A percentile compares a stretch with the other conserved stretches of the same genome.
Conservation (phyloP, 1,140 invertebrate species). For the Drosophila sechellia region DNA sequence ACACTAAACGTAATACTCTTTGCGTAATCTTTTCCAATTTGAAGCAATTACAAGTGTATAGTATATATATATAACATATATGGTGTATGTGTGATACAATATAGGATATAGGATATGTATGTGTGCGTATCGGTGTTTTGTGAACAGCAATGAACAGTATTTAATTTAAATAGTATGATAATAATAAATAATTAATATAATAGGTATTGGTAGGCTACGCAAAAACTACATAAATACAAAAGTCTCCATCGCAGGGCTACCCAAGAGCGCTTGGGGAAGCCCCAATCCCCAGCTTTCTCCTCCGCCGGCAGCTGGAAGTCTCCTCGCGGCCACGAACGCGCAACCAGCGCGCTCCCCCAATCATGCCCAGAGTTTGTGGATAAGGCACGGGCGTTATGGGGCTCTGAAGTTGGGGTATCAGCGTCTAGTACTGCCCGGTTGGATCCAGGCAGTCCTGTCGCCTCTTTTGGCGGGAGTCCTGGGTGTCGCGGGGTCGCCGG, state of each 20-base stretch:
- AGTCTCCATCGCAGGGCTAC: conserved; percentile 25
- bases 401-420: not conserved
- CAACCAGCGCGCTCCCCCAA: conserved; percentile 79
- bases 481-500: conserved; percentile 62
- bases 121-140: conserved; percentile 38
- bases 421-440: conserved; percentile 77
- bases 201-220: conserved; percentile 52
- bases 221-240: conserved; percentile 75
- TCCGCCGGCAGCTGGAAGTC: conserved; percentile 83
- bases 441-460: conserved; percentile 66
- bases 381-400: conserved; percentile 72
- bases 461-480: conserved; percentile 69
- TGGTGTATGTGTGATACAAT: conserved; percentile 36
- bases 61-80: conserved; percentile 52
- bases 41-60: conserved; percentile 49
- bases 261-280: not conserved
- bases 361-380: conserved; percentile 59
- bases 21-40: conserved; percentile 49
- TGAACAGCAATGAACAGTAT: conserved; percentile 67
- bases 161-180: conserved; percentile 71
- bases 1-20: conserved; percentile 84
- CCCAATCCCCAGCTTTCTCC: conserved; percentile 65
- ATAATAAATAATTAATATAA: conserved; percentile 69
- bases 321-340: conserved; percentile 83
- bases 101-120: conserved; percentile 40